phyloP scores from a whole-genome alignment of 2,888 invertebrate genomes.

The Lithophane semibrunnea region DNA sequence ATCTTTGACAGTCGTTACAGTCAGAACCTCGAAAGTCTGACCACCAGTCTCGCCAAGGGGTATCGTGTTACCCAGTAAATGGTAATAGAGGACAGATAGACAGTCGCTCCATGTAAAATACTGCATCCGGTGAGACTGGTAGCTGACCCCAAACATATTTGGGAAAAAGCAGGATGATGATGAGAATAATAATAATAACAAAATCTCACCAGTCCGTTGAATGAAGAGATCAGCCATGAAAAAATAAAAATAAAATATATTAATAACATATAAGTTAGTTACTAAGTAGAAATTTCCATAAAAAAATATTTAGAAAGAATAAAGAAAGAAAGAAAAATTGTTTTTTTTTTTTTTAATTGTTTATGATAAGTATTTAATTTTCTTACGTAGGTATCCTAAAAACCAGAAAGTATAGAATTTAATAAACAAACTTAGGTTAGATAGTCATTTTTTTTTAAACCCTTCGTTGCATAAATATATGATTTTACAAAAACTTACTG shows the following conservation, averaged over 20 bases:
- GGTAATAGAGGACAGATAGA: too few species aligned
- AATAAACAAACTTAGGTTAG: not conserved
- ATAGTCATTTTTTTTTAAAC: too few species aligned
- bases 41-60: not conserved
- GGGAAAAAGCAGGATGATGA: not conserved
- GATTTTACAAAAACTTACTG: constrained; percentile 6
- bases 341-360: too few species aligned
- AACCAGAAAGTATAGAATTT: not conserved
- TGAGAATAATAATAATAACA: not conserved
- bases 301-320: too few species aligned
- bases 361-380: not conserved
- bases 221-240: not conserved
- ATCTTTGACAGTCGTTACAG: not conserved
- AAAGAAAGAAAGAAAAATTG: too few species aligned
- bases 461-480: not conserved
- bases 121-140: not conserved
- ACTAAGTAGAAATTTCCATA: not conserved
- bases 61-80: not conserved
- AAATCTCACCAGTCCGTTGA: constrained; percentile 3
- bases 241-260: not conserved
- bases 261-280: not conserved
- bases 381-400: not conserved
- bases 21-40: too few species aligned
- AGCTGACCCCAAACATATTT: not conserved
- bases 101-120: not conserved